Conservation (phyloP, 2,797 vertebrate genomes). For the Cottoperca gobio region DNA sequence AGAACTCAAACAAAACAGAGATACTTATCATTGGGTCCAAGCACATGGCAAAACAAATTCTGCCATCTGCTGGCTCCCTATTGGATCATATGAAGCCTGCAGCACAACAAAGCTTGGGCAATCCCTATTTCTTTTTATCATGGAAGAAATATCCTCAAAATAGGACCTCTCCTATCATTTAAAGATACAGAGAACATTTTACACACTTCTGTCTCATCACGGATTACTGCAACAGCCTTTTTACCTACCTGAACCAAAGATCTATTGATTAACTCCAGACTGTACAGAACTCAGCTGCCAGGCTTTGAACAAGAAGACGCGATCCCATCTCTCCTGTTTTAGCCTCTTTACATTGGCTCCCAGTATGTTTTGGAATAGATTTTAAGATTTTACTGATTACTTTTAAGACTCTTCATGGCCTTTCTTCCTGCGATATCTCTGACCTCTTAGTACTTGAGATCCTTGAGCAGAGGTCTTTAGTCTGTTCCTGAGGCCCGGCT, state of each 20-base stretch:
- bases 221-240: background rate
- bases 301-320: background rate
- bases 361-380: no score
- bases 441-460: background rate
- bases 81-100: background rate
- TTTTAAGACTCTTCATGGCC: background rate
- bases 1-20: background rate
- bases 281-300: background rate
- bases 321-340: background rate
- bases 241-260: background rate
- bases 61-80: background rate
- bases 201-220: background rate
- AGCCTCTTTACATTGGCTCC: no score
- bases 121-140: background rate
- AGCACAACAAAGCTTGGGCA: background rate
- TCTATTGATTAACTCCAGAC: background rate
- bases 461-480: background rate
- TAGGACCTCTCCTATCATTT: background rate
- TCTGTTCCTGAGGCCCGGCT: background rate
- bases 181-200: background rate
- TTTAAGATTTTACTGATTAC: background rate
- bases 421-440: background rate
- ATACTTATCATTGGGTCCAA: background rate
- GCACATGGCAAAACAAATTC: background rate
- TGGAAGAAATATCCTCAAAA: background rate